Conservation (phyloP, 2,888 invertebrate species). For the Neria commutata region DNA sequence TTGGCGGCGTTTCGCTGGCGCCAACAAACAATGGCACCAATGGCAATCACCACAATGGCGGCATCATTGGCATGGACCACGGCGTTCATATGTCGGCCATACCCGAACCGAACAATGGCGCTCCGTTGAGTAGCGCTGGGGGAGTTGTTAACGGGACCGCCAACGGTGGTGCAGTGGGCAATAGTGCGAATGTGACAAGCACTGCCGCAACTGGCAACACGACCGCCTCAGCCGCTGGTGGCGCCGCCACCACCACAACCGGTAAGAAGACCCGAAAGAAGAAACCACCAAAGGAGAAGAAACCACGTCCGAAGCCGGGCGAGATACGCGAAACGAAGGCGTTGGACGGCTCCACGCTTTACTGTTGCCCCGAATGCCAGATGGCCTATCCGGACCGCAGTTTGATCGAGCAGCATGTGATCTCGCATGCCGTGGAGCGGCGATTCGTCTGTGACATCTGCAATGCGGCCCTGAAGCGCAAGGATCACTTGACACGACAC, state of each 20-base stretch:
- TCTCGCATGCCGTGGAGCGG: conserved; percentile 84
- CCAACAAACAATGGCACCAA: conserved; percentile 47
- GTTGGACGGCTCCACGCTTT: conserved; percentile 81
- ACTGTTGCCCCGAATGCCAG: conserved; percentile 87
- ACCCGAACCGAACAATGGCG: conserved; percentile 50
- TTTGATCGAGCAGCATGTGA: conserved; percentile 82
- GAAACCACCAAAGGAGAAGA: conserved; percentile 74
- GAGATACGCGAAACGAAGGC: conserved; percentile 67
- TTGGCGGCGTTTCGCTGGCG: conserved; percentile 57
- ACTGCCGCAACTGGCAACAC: conserved; percentile 58
- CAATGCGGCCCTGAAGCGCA: conserved; percentile 84
- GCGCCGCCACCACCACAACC: conserved; percentile 50
- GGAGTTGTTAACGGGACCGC: conserved; percentile 29
- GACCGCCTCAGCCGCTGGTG: conserved; percentile 61
- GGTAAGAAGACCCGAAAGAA: conserved; percentile 63
- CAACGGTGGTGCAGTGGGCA: conserved; percentile 37
- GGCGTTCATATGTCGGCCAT: conserved; percentile 53
- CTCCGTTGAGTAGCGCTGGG: conserved; percentile 38
- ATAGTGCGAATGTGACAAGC: conserved; percentile 57
- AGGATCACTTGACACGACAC: conserved; percentile 85
- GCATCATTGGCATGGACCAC: conserved; percentile 55
- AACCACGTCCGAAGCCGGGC: conserved; percentile 74
- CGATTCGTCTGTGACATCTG: conserved; percentile 88
- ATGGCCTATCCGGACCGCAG: conserved; percentile 89
- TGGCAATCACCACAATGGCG: conserved; percentile 51